Evolutionary conservation across 2,888 invertebrate species (phyloP).

Genomic region (Argyra leucocephala): DNA sequence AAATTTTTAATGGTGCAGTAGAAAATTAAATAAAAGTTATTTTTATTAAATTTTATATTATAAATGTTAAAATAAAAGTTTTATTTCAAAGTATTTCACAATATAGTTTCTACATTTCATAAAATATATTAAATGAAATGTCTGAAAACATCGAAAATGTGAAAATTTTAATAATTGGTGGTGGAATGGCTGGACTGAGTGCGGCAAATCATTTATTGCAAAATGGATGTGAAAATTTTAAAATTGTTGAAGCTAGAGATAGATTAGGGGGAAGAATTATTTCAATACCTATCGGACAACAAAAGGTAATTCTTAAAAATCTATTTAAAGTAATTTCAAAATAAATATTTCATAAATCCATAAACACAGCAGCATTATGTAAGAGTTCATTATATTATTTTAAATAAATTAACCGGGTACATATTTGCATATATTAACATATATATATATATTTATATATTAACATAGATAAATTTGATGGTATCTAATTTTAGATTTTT

Average conservation of each 20-base stretch:
- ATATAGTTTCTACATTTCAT: not conserved
- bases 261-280: slow-evolving; percentile 75
- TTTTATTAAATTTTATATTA: not conserved
- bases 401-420: not conserved
- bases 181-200: slow-evolving; percentile 69
- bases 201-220: slow-evolving; percentile 74
- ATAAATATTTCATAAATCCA: too few species aligned
- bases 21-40: not conserved
- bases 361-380: too few species aligned
- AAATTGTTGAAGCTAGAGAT: slow-evolving; percentile 69
- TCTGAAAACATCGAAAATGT: slow-evolving; percentile 39
- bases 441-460: too few species aligned
- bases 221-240: slow-evolving; percentile 69
- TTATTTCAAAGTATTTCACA: not conserved
- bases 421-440: not conserved
- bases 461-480: not conserved
- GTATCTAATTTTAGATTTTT: not conserved
- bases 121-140: slow-evolving; percentile 2
- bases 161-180: slow-evolving; percentile 74
- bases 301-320: slow-evolving; percentile 36
- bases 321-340: not conserved
- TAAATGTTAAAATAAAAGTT: not conserved
- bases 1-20: not conserved
- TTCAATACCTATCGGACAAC: slow-evolving; percentile 59
- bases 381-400: not conserved